Conservation (phyloP, 2,888 invertebrate species). For the Bombylius discolor region DNA sequence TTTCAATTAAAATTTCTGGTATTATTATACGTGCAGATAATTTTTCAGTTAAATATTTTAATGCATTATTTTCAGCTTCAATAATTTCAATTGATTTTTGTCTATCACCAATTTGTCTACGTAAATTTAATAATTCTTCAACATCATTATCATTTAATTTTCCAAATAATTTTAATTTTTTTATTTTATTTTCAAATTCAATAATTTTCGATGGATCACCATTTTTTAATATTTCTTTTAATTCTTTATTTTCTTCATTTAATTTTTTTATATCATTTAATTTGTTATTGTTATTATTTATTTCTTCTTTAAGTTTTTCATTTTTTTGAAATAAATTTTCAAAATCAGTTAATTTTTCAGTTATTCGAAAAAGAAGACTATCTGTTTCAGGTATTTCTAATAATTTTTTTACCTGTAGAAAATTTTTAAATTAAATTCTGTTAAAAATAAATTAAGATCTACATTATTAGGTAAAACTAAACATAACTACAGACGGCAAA, state of each 20-base stretch:
- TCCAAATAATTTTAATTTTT: constrained; percentile 1
- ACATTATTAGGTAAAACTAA: too few relatives aligned
- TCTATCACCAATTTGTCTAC: constrained; percentile 7
- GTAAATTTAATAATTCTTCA: neutral
- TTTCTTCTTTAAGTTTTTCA: neutral
- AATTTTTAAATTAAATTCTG: too few relatives aligned
- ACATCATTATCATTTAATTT: constrained; percentile 1
- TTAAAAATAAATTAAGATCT: too few relatives aligned
- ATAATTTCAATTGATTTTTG: constrained; percentile 24
- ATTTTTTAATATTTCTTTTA: constrained; percentile 3
- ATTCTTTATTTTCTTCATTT: constrained; percentile 3
- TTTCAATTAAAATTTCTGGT: neutral
- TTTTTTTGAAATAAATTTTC: constrained; percentile 5
- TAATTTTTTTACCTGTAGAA: too few relatives aligned
- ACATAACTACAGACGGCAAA: too few relatives aligned
- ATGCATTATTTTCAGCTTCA: constrained; percentile 24
- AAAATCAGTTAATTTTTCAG: constrained; percentile 4
- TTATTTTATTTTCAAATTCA: constrained; percentile 1
- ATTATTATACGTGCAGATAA: constrained; percentile 16
- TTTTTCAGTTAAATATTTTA: constrained; percentile 26
- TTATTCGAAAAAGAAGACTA: constrained; percentile 3
- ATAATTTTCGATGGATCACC: neutral
- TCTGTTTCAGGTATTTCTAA: neutral
- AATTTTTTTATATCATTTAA: constrained; percentile 1
- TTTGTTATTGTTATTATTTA: neutral